These are phyloP conservation scores for Metallyticus violacea DNA, from an alignment of 2,888 invertebrate genomes.

Conservation along the genomic window DNA sequence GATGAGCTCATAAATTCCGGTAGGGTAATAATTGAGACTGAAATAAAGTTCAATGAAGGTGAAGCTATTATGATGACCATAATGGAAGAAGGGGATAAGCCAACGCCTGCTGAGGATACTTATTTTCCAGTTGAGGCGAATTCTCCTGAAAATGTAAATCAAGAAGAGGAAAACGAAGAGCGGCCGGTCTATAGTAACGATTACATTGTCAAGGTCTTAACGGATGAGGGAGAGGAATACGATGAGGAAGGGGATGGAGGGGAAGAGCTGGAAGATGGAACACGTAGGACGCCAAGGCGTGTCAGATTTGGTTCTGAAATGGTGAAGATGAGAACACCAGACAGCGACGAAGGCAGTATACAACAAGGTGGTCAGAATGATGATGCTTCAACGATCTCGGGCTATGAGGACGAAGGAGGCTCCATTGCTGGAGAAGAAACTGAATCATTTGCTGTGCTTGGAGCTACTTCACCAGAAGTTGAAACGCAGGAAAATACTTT, in stretches of 20 bases:
- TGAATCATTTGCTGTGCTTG: neutral
- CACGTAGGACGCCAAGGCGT: conserved; percentile 62
- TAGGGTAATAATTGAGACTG: conserved; percentile 73
- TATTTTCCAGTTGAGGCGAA: neutral
- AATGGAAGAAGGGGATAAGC: conserved; percentile 57
- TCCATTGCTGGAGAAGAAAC: too few species aligned
- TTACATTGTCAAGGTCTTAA: conserved; percentile 57
- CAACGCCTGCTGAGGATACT: neutral
- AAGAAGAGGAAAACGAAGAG: conserved; percentile 41
- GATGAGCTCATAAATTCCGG: conserved; percentile 38
- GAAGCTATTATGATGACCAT: conserved; percentile 83
- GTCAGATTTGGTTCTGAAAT: conserved; percentile 86
- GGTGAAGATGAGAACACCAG: conserved; percentile 80
- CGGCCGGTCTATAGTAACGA: conserved; percentile 46
- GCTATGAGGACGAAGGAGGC: neutral
- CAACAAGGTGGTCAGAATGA: conserved; percentile 8
- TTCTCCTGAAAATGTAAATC: conserved; percentile 41
- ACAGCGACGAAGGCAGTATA: conserved; percentile 54
- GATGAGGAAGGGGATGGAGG: conserved; percentile 58
- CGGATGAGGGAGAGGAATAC: conserved; percentile 44
- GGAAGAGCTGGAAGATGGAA: neutral
- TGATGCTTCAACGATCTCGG: neutral
- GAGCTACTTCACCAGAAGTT: neutral
- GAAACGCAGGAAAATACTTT: neutral
- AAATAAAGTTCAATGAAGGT: conserved; percentile 76